Evolutionary conservation across 2,797 vertebrate genomes (phyloP).

Genomic region (Catamblyrhynchus diadema): DNA sequence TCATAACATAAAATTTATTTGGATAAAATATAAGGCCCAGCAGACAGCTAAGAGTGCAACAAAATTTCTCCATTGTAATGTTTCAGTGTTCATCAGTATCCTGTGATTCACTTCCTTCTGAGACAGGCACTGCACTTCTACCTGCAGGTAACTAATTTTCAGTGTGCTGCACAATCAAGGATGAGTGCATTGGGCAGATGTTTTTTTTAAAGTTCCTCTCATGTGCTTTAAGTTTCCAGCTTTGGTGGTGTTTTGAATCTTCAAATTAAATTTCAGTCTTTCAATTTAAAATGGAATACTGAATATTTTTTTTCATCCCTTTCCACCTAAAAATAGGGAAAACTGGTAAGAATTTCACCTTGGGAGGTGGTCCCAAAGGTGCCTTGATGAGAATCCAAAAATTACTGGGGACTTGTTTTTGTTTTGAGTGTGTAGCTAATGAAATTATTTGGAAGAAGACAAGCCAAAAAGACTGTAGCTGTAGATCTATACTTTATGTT

Average conservation of each 20-base stretch:
- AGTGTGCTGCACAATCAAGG: not conserved
- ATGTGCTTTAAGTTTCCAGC: not conserved
- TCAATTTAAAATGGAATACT: not conserved
- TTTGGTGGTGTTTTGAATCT: not conserved
- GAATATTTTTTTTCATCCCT: not conserved
- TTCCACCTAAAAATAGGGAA: not conserved
- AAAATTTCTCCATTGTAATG: not conserved
- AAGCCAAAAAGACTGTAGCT: not conserved
- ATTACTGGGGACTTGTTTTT: not conserved
- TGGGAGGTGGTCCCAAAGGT: accelerated
- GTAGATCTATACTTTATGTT: not conserved
- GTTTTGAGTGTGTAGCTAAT: not conserved
- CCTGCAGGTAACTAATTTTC: not conserved
- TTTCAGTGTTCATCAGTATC: not conserved
- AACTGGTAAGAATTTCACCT: not conserved
- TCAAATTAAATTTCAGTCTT: not conserved
- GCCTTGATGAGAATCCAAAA: not conserved
- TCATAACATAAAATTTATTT: not conserved
- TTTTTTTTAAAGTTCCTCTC: not conserved
- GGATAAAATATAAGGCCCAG: not conserved
- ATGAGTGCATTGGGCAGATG: not conserved
- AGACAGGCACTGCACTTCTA: not conserved
- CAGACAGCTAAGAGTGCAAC: not conserved
- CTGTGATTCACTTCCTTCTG: not conserved
- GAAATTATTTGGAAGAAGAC: not conserved